phyloP scores from a whole-genome alignment of 2,113 vertebrate species.

The Dromaius novaehollandiae region DNA sequence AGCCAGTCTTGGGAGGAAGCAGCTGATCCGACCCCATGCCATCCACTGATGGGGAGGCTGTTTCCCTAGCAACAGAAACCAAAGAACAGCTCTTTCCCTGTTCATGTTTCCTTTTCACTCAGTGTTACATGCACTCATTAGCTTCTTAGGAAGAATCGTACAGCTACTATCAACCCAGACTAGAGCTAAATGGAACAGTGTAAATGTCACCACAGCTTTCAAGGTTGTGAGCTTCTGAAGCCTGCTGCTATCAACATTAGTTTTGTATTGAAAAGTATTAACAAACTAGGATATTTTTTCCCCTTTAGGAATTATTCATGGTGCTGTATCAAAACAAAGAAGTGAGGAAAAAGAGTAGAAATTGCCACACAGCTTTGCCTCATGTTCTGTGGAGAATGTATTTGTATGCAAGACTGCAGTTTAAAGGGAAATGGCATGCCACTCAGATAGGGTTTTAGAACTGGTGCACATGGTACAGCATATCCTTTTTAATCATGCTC shows the following conservation, averaged over 20 bases:
- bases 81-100: conserved; percentile 40
- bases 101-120: conserved; percentile 39
- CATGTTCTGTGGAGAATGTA: neutral
- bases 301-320: neutral
- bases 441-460: neutral
- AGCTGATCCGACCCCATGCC: conserved; percentile 71
- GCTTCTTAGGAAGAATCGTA: conserved; percentile 41
- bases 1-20: conserved; percentile 72
- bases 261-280: conserved; percentile 13
- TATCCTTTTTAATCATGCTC: neutral
- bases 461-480: neutral
- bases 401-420: neutral
- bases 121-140: conserved; percentile 41
- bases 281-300: neutral
- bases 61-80: conserved; percentile 75
- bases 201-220: conserved; percentile 24
- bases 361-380: neutral
- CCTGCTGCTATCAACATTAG: neutral
- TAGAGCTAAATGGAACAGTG: conserved; percentile 10
- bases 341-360: neutral
- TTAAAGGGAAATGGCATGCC: neutral
- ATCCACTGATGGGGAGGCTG: conserved; percentile 55
- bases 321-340: conserved; percentile 5
- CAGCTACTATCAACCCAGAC: conserved; percentile 19
- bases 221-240: conserved; percentile 14